Evolutionary conservation across 1,140 invertebrate genomes (phyloP), one percentile per base, ranked within the genome.

Genomic region (Hirudo medicinalis): DNA sequence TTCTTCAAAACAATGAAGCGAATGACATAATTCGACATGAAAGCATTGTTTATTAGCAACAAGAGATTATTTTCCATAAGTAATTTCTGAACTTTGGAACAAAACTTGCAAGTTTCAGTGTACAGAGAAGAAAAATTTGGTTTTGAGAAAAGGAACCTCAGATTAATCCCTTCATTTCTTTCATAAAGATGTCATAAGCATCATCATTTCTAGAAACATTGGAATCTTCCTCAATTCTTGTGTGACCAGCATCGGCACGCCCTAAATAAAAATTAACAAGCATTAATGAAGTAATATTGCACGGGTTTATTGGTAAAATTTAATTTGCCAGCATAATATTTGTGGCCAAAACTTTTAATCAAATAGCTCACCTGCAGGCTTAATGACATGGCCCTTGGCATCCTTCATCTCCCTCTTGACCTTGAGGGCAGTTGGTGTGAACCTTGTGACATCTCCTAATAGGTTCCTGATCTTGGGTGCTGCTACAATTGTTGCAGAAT

Each of bases 121-220:
- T 17, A 15, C 9, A 1, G 15, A 49, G 15, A 17, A 49, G 15
- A 15, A 49, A 49, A 11, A 13, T 49, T 49, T 49, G 4, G 43
- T 49, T 49, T 49, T 13, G 43, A 49, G 43, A 49, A 49, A 1
- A 5, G 1, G 11, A 15, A 49, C 15, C 60, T 79, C 77, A 96
- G 77, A 97, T 85, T 32, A 97, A 83, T 55, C 89, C 91, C 82
- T 95, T 88, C 93, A 98, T 96, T 85, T 98, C 94, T 82, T 90
- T 89, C 93, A 98, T 97, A 81, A 98, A 98, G 79, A 94, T 91
- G 83, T 92, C 89, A 78, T 98, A 98, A 53, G 94, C 94, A 80
- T 97, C 94, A 79, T 97, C 94, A 80, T 97, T 97, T 54, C 90
- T 95, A 54, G 87, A 87, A 75, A 85, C 83, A 36, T 78, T 72